Percentiles rank a stretch among this genome's conserved stretches.
phyloP scores from a whole-genome alignment of 2,797 vertebrate genomes.

The Prionace glauca region DNA sequence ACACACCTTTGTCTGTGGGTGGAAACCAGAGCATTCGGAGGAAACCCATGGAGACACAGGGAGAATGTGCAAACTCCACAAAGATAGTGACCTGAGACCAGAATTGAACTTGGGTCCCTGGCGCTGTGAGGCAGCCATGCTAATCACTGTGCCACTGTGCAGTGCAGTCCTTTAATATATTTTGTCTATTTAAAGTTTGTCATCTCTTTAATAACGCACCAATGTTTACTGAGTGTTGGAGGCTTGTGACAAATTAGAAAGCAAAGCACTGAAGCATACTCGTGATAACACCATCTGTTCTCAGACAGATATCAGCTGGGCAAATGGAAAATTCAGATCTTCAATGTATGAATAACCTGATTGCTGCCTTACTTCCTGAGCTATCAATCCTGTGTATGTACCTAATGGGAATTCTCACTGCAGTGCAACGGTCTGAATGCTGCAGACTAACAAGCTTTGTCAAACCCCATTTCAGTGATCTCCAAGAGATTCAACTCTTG shows the following conservation, averaged over 20 bases:
- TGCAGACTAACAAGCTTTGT: neutral
- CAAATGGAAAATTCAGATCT: slow-evolving; percentile 29
- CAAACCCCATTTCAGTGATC: neutral
- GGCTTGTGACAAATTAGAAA: slow-evolving; percentile 43
- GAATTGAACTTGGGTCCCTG: no score
- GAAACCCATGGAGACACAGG: no score
- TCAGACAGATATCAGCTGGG: slow-evolving; percentile 23
- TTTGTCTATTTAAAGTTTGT: neutral
- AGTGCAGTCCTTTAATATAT: neutral
- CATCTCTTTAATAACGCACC: neutral
- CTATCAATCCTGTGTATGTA: neutral
- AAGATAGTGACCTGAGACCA: no score
- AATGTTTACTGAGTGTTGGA: slow-evolving; percentile 8
- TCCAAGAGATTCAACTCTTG: neutral
- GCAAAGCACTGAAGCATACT: slow-evolving; percentile 44
- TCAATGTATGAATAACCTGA: neutral
- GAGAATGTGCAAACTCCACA: no score
- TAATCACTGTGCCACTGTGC: no score
- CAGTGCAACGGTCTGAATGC: neutral
- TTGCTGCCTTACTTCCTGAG: neutral
- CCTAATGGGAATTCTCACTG: neutral
- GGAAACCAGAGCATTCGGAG: no score
- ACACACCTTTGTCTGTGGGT: no score
- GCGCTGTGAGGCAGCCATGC: no score
- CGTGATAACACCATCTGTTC: slow-evolving; percentile 56